Base-by-base conservation (phyloP, 2,888 invertebrate species). In the Dusona sp. region DNA sequence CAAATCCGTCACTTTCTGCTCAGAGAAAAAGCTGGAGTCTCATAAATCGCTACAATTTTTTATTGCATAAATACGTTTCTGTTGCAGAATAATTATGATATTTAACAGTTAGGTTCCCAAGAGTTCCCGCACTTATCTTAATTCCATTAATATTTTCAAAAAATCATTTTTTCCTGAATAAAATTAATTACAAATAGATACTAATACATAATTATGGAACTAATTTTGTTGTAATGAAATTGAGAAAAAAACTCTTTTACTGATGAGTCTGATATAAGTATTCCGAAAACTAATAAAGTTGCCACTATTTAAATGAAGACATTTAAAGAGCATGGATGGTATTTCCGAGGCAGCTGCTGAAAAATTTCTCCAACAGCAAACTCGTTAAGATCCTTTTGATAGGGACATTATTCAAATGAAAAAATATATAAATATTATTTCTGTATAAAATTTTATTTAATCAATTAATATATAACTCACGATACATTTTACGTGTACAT, bases 351-450 rank as follows among this genome's bases (percentile, higher is more conserved):
- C 77, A 67, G 79, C 79, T 48, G 70, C 79, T 29, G 70, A 48
- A 61, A 13, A 73, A 48, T 72, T 72, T 64, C 51, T 73, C 38
- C 36, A 33, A 51, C 64, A 65, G 42, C 19, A 67, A 36, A 13
- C 61, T 80, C 73, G 67, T 79, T 79, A 29, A 68, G 42, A 68
- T 79, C 25, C 13, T 79, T 57, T 48, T 29, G 73, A 64, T 73
- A 79, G 29, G 61, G 64, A 65, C 65, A 80, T 80, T 80, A 73
- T 73, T 45, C 25, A 42, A 45, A 42, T 68, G 22, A 22, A 68
- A 25, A 42, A 3, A 16, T 4, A 42, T 42, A 42, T 22, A 38
- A 42, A 29, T 36, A 22, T 42, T 7, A 9, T 22, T 29, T 61
- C 25, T 42, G 33, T 64, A 64, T 48, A 6, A 16, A 61, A 22